Base-by-base conservation (phyloP, 1,140 invertebrate species). In the Propsilocerus akamusi region DNA sequence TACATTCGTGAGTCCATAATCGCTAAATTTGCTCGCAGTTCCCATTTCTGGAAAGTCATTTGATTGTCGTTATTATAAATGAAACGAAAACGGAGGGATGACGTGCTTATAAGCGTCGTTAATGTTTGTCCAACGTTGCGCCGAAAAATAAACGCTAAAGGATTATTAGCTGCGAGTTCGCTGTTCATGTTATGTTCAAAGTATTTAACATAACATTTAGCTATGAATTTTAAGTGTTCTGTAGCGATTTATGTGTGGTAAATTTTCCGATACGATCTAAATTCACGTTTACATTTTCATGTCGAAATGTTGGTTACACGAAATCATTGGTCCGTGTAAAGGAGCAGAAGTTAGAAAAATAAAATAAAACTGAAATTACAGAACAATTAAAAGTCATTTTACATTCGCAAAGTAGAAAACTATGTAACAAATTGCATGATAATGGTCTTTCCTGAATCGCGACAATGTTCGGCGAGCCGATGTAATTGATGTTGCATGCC, bases 371-470 rank as follows among this genome's bases (percentile, higher is more conserved):
- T 14, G 22, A 41, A 41, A 41, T 41, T 41, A 41, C 34, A 41
- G 22, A 41, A 41, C 34, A 41, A 41, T 41, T 41, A 41, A 41
- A 41, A 41, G 34, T 41, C 34, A 14, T 41, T 41, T 41, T 41
- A 41, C 14, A 20, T 41, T 41, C 14, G 17, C 34, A n/a, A n/a
- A n/a, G n/a, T n/a, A n/a, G n/a, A n/a, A n/a, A n/a, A 20, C 34
- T 41, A 20, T 41, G 34, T 41, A 20, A 41, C 34, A 41, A 41
- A 41, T 41, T 41, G 34, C 34, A 41, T 41, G 34, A 41, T 41
- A 41, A 41, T 20, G 17, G 12, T 17, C 17, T 20, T 41, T 41
- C 34, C 34, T 14, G 22, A 20, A 6, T n/a, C 20, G 34, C 4
- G 17, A 10, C 14, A 41, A 17, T 20, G 34, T 14, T 14, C 20